These are phyloP conservation scores for Trissolcus basalis DNA, from an alignment of 1,140 invertebrate genomes.

Conservation along the genomic window DNA sequence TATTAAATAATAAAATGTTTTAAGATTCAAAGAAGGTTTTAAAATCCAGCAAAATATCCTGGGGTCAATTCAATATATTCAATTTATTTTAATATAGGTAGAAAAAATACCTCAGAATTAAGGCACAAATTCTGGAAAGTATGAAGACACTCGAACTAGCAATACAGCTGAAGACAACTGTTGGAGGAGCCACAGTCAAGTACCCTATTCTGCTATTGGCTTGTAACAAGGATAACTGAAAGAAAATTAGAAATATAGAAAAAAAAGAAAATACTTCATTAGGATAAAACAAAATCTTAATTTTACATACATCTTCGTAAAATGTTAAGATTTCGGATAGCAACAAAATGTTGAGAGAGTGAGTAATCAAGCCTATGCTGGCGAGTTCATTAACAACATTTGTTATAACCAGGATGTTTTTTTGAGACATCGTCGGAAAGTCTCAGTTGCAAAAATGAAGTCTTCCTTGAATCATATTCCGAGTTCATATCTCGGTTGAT, in stretches of 20 bases:
- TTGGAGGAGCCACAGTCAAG: conserved; percentile 63
- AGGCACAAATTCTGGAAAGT: conserved; percentile 62
- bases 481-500: conserved; percentile 5
- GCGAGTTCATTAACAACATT: conserved; percentile 56
- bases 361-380: conserved; percentile 60
- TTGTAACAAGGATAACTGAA: conserved; percentile 46
- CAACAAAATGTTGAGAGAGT: conserved; percentile 58
- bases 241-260: background rate
- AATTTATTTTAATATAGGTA: too few species aligned
- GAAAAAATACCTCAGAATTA: too few species aligned
- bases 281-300: background rate
- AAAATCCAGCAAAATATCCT: too few species aligned
- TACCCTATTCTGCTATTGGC: conserved; percentile 33
- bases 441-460: conserved; percentile 62
- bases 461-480: background rate
- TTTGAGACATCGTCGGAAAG: conserved; percentile 48
- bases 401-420: conserved; percentile 55
- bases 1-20: too few species aligned
- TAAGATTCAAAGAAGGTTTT: too few species aligned
- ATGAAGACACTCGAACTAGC: conserved; percentile 57
- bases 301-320: conserved; percentile 62
- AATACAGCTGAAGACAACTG: conserved; percentile 67
- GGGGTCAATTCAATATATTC: too few species aligned
- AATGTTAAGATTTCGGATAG: conserved; percentile 65
- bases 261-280: background rate